Conservation (phyloP, 2,888 invertebrate species). For the Nasonia oneida region DNA sequence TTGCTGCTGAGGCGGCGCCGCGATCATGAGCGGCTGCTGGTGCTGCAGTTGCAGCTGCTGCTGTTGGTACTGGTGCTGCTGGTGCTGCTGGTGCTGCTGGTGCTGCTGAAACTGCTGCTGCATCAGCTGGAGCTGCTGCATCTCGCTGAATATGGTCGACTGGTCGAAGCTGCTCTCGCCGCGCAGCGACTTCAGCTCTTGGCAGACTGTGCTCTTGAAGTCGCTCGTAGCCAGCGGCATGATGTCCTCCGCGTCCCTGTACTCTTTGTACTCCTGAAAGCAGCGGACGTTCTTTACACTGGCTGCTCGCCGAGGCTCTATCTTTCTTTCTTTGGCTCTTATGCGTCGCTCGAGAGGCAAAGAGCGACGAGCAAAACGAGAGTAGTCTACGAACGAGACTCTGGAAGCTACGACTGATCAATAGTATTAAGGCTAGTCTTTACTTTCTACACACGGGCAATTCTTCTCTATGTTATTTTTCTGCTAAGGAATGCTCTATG, state of each 20-base stretch:
- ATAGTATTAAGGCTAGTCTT: not conserved
- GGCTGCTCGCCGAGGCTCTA: not conserved
- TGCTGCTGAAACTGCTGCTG: constrained; percentile 58
- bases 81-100: constrained; percentile 70
- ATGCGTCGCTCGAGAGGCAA: not conserved
- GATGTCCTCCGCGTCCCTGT: constrained; percentile 93
- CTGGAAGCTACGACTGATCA: not conserved
- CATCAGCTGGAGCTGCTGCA: constrained; percentile 62
- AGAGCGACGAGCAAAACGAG: not conserved
- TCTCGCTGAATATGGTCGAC: constrained; percentile 69
- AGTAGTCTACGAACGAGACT: not conserved
- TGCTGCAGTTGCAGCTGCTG: constrained; percentile 65
- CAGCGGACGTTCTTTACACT: constrained; percentile 17
- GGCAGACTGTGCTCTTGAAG: constrained; percentile 90
- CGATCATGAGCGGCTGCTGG: constrained; percentile 70
- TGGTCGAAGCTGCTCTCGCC: constrained; percentile 81
- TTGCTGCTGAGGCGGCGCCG: constrained; percentile 37
- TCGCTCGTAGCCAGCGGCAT: constrained; percentile 93
- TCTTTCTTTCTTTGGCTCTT: not conserved
- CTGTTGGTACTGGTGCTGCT: constrained; percentile 57
- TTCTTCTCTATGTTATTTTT: not conserved
- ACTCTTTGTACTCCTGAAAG: constrained; percentile 92
- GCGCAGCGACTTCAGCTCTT: constrained; percentile 88
- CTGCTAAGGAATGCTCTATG: not conserved
- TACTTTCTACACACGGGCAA: not conserved